phyloP scores from a whole-genome alignment of 1,140 invertebrate species.

The Drosophila persimilis region DNA sequence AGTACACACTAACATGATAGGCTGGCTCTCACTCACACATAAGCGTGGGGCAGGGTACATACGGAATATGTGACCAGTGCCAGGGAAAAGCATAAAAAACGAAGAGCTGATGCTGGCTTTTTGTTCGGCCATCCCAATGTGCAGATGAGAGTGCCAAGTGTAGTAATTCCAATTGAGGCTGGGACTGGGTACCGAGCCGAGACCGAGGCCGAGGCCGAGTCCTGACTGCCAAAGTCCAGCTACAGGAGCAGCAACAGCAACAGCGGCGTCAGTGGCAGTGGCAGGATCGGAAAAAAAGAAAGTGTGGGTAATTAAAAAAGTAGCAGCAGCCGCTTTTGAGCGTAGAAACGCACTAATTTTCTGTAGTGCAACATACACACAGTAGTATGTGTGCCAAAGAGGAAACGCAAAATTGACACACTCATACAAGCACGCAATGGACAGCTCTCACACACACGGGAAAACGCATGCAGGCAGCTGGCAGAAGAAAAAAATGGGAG shows the following conservation, averaged over 20 bases:
- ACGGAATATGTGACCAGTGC: conserved; percentile 32
- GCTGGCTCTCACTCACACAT: conserved; percentile 51
- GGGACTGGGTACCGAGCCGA: conserved; percentile 19
- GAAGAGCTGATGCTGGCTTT: conserved; percentile 32
- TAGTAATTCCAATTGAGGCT: conserved; percentile 77
- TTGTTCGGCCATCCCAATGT: conserved; percentile 40
- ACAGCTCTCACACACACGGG: conserved; percentile 17
- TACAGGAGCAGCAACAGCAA: conserved; percentile 23
- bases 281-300: conserved; percentile 52
- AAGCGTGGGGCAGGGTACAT: not conserved
- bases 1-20: conserved; percentile 79
- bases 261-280: conserved; percentile 26
- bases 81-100: conserved; percentile 51
- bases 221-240: conserved; percentile 46
- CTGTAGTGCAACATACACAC: conserved; percentile 60
- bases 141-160: conserved; percentile 77
- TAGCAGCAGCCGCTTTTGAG: conserved; percentile 75
- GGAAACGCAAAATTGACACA: conserved; percentile 58
- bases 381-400: conserved; percentile 38
- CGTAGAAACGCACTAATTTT: conserved; percentile 80
- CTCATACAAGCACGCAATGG: conserved; percentile 32
- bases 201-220: too few species aligned
- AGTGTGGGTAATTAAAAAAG: conserved; percentile 81
- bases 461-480: conserved; percentile 38
- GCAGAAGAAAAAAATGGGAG: conserved; percentile 37